These are phyloP conservation scores for Naja naja DNA, from an alignment of 2,113 vertebrate species.

Conservation along the genomic window DNA sequence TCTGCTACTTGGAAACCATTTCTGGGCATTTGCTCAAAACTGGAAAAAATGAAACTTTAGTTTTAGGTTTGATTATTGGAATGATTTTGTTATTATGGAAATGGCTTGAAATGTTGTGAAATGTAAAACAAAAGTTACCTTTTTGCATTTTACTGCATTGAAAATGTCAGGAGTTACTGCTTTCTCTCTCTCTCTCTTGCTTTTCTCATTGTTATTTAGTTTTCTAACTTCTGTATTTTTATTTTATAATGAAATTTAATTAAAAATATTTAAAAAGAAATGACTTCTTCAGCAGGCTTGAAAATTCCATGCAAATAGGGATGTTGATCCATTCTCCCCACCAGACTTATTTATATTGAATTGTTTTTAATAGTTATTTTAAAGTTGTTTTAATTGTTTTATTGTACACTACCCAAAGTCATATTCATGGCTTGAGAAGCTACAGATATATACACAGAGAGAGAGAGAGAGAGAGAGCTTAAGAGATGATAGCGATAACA, in stretches of 20 bases:
- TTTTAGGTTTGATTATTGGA: too few species aligned
- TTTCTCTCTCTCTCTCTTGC: too few species aligned
- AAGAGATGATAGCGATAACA: background rate
- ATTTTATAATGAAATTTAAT: background rate
- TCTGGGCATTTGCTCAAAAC: too few species aligned
- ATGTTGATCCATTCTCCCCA: background rate
- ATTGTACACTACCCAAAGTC: background rate
- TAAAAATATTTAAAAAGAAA: background rate
- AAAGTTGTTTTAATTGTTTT: background rate
- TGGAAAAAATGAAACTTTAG: too few species aligned
- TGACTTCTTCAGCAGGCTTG: background rate
- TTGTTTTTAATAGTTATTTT: background rate
- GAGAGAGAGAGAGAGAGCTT: too few species aligned
- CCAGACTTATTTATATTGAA: background rate
- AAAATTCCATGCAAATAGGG: background rate
- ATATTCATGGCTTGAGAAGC: background rate
- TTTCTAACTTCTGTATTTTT: background rate
- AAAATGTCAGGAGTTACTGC: too few species aligned
- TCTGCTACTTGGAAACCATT: too few species aligned
- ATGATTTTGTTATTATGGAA: too few species aligned
- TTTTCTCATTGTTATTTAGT: background rate
- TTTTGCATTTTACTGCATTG: too few species aligned
- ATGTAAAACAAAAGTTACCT: too few species aligned
- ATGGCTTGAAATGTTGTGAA: too few species aligned
- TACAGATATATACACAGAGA: background rate